A percentile compares a stretch with the other conserved stretches of the same genome.
phyloP scores from a whole-genome alignment of 2,888 invertebrate species.

The Lordiphosa fenestrarum region DNA sequence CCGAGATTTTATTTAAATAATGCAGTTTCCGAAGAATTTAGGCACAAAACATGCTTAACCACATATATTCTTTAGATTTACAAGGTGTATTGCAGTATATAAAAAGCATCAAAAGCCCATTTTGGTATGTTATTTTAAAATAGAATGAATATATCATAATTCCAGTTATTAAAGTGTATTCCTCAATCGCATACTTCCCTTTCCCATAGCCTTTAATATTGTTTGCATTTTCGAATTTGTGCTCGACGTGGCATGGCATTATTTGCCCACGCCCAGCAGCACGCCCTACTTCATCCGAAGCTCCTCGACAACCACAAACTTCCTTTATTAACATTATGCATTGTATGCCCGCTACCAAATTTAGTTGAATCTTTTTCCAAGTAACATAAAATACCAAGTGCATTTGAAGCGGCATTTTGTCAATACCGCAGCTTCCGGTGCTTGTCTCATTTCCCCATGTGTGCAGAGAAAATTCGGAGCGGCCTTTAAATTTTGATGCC shows the following conservation, averaged over 20 bases:
- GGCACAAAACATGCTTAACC: no score
- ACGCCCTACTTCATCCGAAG: slow-evolving; percentile 4
- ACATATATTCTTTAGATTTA: no score
- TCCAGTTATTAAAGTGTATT: slow-evolving; percentile 12
- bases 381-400: slow-evolving; percentile 24
- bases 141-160: no score
- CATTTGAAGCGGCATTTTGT: slow-evolving; percentile 52
- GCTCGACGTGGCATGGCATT: slow-evolving; percentile 56
- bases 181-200: background rate
- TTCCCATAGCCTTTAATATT: slow-evolving; percentile 1
- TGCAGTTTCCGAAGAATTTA: no score
- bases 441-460: slow-evolving; percentile 1
- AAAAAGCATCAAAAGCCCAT: no score
- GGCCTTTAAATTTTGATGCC: no score
- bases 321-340: slow-evolving; percentile 63
- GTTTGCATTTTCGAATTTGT: slow-evolving; percentile 50
- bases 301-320: slow-evolving; percentile 30
- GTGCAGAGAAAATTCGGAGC: background rate
- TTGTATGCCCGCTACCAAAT: slow-evolving; percentile 40
- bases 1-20: no score
- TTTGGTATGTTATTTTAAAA: no score
- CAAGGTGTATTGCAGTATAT: no score
- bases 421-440: slow-evolving; percentile 49
- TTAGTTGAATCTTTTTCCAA: slow-evolving; percentile 37
- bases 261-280: slow-evolving; percentile 39